A percentile compares a stretch with the other conserved stretches of the same genome.
Conservation (phyloP, 2,113 vertebrate genomes). For the Stegostoma tigrinum region DNA sequence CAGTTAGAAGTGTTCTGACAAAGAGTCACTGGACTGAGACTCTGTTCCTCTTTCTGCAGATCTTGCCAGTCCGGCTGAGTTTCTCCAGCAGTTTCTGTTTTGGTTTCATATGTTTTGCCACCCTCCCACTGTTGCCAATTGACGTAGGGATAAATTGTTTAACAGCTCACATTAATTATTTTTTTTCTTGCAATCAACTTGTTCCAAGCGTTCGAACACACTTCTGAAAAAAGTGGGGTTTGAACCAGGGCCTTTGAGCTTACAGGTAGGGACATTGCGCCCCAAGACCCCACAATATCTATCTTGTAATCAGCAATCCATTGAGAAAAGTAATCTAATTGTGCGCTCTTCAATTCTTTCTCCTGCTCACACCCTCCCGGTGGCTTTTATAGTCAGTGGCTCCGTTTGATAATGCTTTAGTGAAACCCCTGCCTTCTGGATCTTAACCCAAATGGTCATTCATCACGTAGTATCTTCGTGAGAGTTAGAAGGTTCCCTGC, state of each 20-base stretch:
- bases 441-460: not conserved
- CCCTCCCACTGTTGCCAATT: not conserved
- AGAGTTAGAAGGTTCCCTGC: not conserved
- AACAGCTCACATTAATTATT: too few relatives aligned
- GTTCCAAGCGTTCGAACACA: too few relatives aligned
- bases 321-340: not conserved
- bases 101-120: not conserved
- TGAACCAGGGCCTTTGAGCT: too few relatives aligned
- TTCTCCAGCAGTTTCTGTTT: too few relatives aligned
- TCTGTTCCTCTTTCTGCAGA: too few relatives aligned
- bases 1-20: too few relatives aligned
- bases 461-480: not conserved
- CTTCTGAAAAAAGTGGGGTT: too few relatives aligned
- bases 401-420: not conserved
- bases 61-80: too few relatives aligned
- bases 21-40: too few relatives aligned
- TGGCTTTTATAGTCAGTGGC: not conserved
- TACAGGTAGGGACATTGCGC: too few relatives aligned
- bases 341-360: not conserved
- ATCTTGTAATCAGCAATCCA: not conserved
- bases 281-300: too few relatives aligned
- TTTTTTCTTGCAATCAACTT: too few relatives aligned
- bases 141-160: not conserved
- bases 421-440: not conserved
- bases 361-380: not conserved